These are phyloP conservation scores for Neosalanx taihuensis DNA, from an alignment of 2,797 vertebrate genomes.

Conservation along the genomic window DNA sequence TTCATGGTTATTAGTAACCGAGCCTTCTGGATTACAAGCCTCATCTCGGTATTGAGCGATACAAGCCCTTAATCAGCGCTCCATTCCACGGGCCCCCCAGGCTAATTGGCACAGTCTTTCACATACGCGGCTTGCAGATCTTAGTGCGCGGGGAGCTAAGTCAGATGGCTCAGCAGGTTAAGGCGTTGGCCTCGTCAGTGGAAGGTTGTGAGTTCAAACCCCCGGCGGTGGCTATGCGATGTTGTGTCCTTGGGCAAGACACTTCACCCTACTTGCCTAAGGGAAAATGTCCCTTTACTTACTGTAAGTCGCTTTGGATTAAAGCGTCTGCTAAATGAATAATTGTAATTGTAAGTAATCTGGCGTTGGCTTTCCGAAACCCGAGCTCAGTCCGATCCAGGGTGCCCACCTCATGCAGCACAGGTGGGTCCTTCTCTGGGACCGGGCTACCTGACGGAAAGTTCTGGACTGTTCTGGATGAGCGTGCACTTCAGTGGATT, in stretches of 20 bases:
- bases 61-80: slow-evolving; percentile 13
- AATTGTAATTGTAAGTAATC: neutral
- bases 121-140: neutral
- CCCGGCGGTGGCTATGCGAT: no score
- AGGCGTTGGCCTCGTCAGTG: no score
- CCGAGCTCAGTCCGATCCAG: neutral
- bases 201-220: no score
- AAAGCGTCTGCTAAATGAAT: no score
- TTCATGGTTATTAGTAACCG: neutral
- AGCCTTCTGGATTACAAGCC: neutral
- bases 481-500: slow-evolving; percentile 30
- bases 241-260: no score
- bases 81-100: neutral
- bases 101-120: neutral
- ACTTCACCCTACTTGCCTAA: no score
- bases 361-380: neutral
- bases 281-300: no score
- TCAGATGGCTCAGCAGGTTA: neutral
- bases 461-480: no score
- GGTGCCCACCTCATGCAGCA: neutral
- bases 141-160: neutral
- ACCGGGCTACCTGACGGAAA: no score
- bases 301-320: no score
- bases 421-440: no score
- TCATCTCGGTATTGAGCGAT: slow-evolving; percentile 1